These are phyloP conservation scores for Beroe forskalii DNA, from an alignment of 37 sponge, comb jelly and placozoan species.

Conservation along the genomic window DNA sequence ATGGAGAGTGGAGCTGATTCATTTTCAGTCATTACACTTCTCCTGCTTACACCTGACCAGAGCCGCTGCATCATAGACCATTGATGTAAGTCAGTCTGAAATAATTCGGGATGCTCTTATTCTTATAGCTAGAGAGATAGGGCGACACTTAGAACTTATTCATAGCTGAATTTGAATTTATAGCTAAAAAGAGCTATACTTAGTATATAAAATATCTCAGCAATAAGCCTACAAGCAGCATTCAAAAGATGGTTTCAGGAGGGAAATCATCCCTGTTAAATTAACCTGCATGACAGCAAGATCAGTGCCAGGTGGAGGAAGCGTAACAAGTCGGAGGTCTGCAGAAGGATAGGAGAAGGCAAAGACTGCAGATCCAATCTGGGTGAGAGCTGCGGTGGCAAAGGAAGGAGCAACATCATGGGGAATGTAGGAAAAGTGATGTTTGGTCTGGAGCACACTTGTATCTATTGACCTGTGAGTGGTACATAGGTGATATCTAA, in stretches of 20 bases:
- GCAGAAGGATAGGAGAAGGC: conserved; percentile 64
- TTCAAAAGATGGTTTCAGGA: too few species aligned
- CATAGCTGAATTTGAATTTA: too few species aligned
- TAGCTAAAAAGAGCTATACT: too few species aligned
- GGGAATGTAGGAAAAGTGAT: conserved; percentile 61
- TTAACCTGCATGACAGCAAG: conserved; percentile 7
- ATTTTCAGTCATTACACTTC: conserved; percentile 7
- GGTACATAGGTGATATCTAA: neutral
- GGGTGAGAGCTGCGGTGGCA: conserved; percentile 41
- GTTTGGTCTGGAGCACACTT: conserved; percentile 23
- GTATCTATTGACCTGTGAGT: conserved; percentile 34
- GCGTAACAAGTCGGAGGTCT: conserved; percentile 59
- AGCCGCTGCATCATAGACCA: conserved; percentile 46
- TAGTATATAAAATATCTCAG: too few species aligned
- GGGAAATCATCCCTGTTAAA: too few species aligned
- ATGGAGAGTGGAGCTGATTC: conserved; percentile 42
- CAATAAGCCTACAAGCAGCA: too few species aligned
- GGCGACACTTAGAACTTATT: too few species aligned
- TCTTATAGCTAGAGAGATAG: too few species aligned
- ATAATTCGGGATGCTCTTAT: too few species aligned
- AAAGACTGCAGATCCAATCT: conserved; percentile 56
- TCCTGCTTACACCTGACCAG: conserved; percentile 51
- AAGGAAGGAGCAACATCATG: conserved; percentile 55
- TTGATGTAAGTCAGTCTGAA: conserved; percentile 62
- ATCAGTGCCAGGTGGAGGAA: conserved; percentile 59